A percentile compares a stretch with the other conserved stretches of the same genome.
Conservation (phyloP, 2,113 vertebrate genomes). For the Ranitomeya imitator region DNA sequence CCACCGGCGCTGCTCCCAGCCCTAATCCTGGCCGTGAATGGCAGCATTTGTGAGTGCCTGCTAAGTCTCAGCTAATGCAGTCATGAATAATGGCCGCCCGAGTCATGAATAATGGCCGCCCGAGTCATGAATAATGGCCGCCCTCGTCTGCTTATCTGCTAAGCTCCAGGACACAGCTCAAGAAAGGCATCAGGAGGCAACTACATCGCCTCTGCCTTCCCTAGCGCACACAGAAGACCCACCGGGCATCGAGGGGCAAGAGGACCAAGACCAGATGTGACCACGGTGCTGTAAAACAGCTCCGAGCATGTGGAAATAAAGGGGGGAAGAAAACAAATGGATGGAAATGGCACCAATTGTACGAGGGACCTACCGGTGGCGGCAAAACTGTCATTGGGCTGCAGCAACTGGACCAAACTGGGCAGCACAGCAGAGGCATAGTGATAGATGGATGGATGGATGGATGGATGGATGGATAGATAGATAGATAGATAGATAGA, state of each 20-base stretch:
- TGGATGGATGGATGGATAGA: neutral
- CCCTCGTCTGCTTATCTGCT: constrained; percentile 66
- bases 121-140: constrained; percentile 67
- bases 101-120: constrained; percentile 61
- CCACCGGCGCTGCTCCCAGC: constrained; percentile 72
- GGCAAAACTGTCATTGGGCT: neutral
- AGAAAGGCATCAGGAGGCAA: constrained; percentile 60
- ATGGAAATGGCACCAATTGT: neutral
- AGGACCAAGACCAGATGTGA: constrained; percentile 26
- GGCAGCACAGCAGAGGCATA: neutral
- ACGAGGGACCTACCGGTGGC: neutral
- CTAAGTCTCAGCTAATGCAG: constrained; percentile 67
- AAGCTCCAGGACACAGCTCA: constrained; percentile 65
- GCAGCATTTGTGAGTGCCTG: constrained; percentile 70
- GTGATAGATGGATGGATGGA: too few species aligned
- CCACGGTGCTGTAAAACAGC: constrained; percentile 7
- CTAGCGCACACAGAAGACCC: neutral
- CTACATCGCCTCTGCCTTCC: constrained; percentile 5
- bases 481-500: neutral
- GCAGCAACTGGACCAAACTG: neutral
- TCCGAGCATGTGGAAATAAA: neutral
- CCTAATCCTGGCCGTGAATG: constrained; percentile 73
- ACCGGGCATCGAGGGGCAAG: neutral
- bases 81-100: constrained; percentile 66
- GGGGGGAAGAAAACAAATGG: neutral